Evolutionary conservation across 2,888 invertebrate species (phyloP).

Genomic region (Watsonalla cultraria): DNA sequence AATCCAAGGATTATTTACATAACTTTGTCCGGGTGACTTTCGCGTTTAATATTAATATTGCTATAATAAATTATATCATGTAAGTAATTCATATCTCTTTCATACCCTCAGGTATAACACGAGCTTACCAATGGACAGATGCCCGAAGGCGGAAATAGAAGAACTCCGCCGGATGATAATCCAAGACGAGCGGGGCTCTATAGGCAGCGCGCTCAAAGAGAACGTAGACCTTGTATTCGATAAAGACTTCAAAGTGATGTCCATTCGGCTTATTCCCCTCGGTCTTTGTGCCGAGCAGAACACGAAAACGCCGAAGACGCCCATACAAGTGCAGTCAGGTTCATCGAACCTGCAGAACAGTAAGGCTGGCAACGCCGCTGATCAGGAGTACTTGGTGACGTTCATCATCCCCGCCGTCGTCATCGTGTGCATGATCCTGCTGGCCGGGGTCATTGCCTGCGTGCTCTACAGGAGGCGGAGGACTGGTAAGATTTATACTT

Average conservation of each 20-base stretch:
- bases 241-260: slow-evolving; percentile 84
- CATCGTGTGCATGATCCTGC: slow-evolving; percentile 90
- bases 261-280: slow-evolving; percentile 79
- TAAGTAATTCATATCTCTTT: not conserved
- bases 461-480: slow-evolving; percentile 90
- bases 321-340: slow-evolving; percentile 36
- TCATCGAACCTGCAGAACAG: slow-evolving; percentile 42
- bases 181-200: slow-evolving; percentile 75
- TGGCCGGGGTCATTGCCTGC: slow-evolving; percentile 93
- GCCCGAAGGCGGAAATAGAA: slow-evolving; percentile 88
- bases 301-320: slow-evolving; percentile 54
- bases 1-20: no score
- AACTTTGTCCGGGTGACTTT: no score
- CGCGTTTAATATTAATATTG: no score
- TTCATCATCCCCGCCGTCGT: slow-evolving; percentile 94
- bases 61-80: not conserved
- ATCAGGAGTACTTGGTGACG: slow-evolving; percentile 82
- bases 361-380: slow-evolving; percentile 44
- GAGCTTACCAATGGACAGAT: slow-evolving; percentile 84
- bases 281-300: slow-evolving; percentile 78
- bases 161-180: slow-evolving; percentile 85
- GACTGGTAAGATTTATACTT: slow-evolving; percentile 81
- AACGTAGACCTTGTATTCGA: slow-evolving; percentile 83
- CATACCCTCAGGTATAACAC: slow-evolving; percentile 82
- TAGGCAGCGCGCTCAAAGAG: slow-evolving; percentile 59